Evolutionary conservation across 2,888 invertebrate genomes (phyloP).

Genomic region (Stramonita haemastoma): DNA sequence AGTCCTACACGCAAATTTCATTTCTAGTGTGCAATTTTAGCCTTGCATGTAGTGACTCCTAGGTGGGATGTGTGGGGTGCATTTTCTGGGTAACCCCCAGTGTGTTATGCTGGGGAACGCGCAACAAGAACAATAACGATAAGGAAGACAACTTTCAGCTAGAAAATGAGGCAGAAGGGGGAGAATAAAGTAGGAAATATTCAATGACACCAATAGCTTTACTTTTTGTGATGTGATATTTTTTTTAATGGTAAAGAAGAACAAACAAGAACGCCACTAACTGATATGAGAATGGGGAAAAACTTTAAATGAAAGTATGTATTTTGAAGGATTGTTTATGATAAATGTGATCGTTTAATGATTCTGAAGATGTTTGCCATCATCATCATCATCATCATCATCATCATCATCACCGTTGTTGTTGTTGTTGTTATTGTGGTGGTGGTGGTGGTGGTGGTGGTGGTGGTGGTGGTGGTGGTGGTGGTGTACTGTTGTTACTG

Average conservation of each 20-base stretch:
- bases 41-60: too few species aligned
- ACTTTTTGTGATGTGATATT: too few species aligned
- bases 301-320: not conserved
- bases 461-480: not conserved
- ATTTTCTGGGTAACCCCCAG: too few species aligned
- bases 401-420: not conserved
- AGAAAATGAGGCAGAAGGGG: not conserved
- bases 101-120: too few species aligned
- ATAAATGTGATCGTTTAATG: not conserved
- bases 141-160: too few species aligned
- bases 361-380: not conserved
- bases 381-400: not conserved
- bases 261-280: too few species aligned
- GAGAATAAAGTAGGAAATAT: too few species aligned
- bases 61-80: too few species aligned
- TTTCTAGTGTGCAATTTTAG: too few species aligned
- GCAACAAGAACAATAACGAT: too few species aligned
- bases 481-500: not conserved
- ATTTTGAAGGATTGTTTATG: not conserved
- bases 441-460: not conserved
- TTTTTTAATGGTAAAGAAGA: not conserved
- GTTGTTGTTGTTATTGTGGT: not conserved
- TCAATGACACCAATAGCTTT: too few species aligned
- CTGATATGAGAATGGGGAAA: not conserved
- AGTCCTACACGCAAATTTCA: too few species aligned